A percentile compares a stretch with the other conserved stretches of the same genome.
Conservation (phyloP, 2,888 invertebrate species). For the Julus scandinavius region DNA sequence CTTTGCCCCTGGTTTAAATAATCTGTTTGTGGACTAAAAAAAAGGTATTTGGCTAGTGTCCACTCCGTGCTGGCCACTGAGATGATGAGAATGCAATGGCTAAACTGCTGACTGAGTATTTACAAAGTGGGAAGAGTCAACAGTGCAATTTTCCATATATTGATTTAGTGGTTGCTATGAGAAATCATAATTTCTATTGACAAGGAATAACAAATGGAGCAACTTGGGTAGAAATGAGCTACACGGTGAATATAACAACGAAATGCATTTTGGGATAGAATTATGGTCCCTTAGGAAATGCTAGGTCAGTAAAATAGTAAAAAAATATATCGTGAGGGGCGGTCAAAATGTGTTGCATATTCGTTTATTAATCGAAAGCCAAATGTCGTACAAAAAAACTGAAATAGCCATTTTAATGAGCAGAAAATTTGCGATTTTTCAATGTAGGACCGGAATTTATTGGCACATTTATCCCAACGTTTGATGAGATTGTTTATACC, state of each 20-base stretch:
- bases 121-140: constrained; percentile 29
- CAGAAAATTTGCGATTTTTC: no score
- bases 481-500: no score
- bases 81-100: background rate
- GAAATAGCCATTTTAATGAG: no score
- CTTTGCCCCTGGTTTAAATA: background rate
- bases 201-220: constrained; percentile 39
- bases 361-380: no score
- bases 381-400: no score
- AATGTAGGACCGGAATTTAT: no score
- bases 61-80: background rate
- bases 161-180: constrained; percentile 38
- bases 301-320: background rate
- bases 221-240: background rate
- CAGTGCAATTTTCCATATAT: constrained; percentile 39
- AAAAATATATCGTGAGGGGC: background rate
- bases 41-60: background rate
- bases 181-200: constrained; percentile 42
- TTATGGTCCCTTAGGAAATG: background rate
- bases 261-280: background rate
- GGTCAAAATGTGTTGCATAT: no score
- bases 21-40: background rate
- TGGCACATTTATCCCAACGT: no score
- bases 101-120: background rate
- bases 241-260: background rate